Conservation (phyloP, 2,888 invertebrate species). For the Ophioninae sp. region DNA sequence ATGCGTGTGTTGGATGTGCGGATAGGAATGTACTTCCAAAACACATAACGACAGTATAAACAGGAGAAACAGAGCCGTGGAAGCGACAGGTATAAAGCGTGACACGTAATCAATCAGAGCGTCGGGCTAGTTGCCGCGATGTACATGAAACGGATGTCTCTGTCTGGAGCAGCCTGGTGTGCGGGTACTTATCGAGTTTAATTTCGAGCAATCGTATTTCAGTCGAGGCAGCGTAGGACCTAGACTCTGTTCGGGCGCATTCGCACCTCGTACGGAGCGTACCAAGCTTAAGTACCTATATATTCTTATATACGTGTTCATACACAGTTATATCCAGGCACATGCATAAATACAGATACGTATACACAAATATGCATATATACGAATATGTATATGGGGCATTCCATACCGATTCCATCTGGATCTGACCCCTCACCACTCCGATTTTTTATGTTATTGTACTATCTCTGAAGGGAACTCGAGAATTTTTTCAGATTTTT, state of each 20-base stretch:
- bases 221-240: conserved; percentile 37
- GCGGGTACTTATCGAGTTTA: conserved; percentile 68
- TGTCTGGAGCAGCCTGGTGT: conserved; percentile 14
- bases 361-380: background rate
- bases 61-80: conserved; percentile 29
- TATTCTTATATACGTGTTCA: conserved; percentile 8
- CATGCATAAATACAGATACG: conserved; percentile 1
- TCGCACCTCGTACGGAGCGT: conserved; percentile 30
- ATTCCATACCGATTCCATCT: too few species aligned
- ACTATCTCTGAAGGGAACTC: too few species aligned
- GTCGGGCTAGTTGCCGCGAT: background rate
- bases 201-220: conserved; percentile 73
- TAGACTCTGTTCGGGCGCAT: conserved; percentile 11
- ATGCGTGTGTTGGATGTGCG: background rate
- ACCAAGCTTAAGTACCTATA: conserved; percentile 41
- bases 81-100: conserved; percentile 26
- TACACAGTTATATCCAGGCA: background rate
- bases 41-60: conserved; percentile 3
- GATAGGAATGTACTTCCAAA: conserved; percentile 1
- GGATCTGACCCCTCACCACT: too few species aligned
- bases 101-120: conserved; percentile 44
- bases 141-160: conserved; percentile 17
- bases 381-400: conserved; percentile 2
- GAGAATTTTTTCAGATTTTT: too few species aligned
- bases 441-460: too few species aligned